These are phyloP conservation scores for Acleris sparsana DNA, from an alignment of 2,888 invertebrate species.

Conservation along the genomic window DNA sequence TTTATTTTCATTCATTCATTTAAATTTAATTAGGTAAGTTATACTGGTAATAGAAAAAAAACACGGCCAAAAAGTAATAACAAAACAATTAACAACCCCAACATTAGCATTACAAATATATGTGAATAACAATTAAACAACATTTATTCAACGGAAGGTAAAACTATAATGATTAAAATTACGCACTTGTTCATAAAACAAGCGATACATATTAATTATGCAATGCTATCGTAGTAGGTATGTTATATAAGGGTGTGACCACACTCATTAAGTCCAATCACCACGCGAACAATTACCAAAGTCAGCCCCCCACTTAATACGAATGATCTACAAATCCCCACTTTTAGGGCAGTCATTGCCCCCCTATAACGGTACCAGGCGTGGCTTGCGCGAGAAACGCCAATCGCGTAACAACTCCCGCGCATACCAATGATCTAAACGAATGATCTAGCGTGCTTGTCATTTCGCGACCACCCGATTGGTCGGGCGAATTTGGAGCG, in stretches of 20 bases:
- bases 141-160: too few species aligned
- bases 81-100: too few species aligned
- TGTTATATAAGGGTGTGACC: conserved; percentile 37
- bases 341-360: conserved; percentile 76
- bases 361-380: conserved; percentile 81
- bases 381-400: conserved; percentile 72
- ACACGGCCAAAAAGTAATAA: too few species aligned
- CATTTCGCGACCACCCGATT: conserved; percentile 78
- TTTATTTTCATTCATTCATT: too few species aligned
- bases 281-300: conserved; percentile 62
- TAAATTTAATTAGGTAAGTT: too few species aligned
- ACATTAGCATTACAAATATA: too few species aligned
- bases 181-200: too few species aligned
- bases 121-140: too few species aligned
- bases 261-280: conserved; percentile 33
- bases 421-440: conserved; percentile 71
- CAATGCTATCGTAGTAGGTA: conserved; percentile 45
- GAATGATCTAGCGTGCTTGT: conserved; percentile 80
- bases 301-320: conserved; percentile 66
- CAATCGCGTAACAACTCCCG: conserved; percentile 73
- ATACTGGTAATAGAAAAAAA: too few species aligned
- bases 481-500: conserved; percentile 52
- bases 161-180: too few species aligned
- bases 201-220: too few species aligned
- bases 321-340: conserved; percentile 75